Base-by-base conservation (phyloP, 2,113 vertebrate species). In the Mellivora capensis region DNA sequence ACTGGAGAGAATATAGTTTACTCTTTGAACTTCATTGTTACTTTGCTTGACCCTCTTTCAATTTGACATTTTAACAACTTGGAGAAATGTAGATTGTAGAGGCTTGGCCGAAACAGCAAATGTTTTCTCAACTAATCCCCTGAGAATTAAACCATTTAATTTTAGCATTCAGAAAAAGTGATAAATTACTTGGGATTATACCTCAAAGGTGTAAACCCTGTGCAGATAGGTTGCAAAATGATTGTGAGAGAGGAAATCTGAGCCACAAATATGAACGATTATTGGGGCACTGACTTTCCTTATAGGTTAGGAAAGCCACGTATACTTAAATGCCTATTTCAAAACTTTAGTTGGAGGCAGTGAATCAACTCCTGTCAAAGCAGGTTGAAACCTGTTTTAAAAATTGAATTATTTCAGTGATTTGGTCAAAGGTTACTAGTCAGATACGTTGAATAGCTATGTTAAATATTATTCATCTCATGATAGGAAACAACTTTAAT, bases 401-500 rank as follows among this genome's bases (percentile, higher is more conserved):
- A 98, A 98, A 98, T 93, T 92, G 97, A 87, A 94, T 98, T 97
- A 98, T 98, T 97, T 96, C 97, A 97, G 77, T 97, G 94, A 94
- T 91, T 98, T 97, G 98, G 96, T 69, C 98, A 99, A 99, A 99
- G 98, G 98, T 99, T 98, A 96, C 93, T 67, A 95, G 97, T 97
- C 97, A 98, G 98, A 98, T 98, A 98, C 74, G 97, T 42, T 98
- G 97, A 98, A 98, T 79, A 97, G 94, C 97, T 97, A 94, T 96
- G 98, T 98, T 98, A 98, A 98, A 98, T 98, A 98, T 98, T 99
- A 97, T 97, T 98, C 95, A 98, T 98, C 98, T 98, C 95, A 97
- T 98, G 98, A 96, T 90, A 97, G 89, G 85, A 92, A 72, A 89
- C 93, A 98, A 88, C 88, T 90, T 97, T 97, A 98, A 98, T 29